Percentiles rank a stretch among this genome's conserved stretches.
phyloP scores from a whole-genome alignment of 2,797 vertebrate species.

The Sebastiscus albofasciatus region DNA sequence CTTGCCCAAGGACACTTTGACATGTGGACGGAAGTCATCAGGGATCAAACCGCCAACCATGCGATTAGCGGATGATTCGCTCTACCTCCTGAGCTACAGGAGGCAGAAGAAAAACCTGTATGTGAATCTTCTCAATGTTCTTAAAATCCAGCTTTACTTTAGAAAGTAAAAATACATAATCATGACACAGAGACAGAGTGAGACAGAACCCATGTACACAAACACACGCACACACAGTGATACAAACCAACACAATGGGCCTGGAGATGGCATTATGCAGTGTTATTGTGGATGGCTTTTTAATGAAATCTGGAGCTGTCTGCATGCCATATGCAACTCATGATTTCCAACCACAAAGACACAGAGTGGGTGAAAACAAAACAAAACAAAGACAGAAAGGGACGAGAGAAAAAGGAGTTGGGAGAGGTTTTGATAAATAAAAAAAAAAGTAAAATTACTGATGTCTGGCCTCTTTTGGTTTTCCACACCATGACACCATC shows the following conservation, averaged over 20 bases:
- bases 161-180: background rate
- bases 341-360: constrained; percentile 62
- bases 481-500: constrained; percentile 7
- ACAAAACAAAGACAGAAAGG: constrained; percentile 40
- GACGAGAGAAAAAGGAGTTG: constrained; percentile 5
- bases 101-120: background rate
- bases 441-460: constrained; percentile 19
- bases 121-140: background rate
- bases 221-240: background rate
- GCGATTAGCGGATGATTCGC: background rate
- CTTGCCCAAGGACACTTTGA: background rate
- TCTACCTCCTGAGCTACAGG: background rate
- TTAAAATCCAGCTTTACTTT: background rate
- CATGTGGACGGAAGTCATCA: background rate
- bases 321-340: constrained; percentile 53
- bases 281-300: constrained; percentile 53
- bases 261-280: constrained; percentile 31
- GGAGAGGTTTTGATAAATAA: constrained; percentile 38
- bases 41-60: background rate
- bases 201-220: background rate
- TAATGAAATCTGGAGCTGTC: constrained; percentile 53
- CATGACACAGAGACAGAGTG: background rate
- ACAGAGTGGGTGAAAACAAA: constrained; percentile 49
- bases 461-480: constrained; percentile 24
- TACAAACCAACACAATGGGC: constrained; percentile 34